Evolutionary conservation across 2,797 vertebrate genomes (phyloP).

Genomic region (Hydrocynus forskahlii): DNA sequence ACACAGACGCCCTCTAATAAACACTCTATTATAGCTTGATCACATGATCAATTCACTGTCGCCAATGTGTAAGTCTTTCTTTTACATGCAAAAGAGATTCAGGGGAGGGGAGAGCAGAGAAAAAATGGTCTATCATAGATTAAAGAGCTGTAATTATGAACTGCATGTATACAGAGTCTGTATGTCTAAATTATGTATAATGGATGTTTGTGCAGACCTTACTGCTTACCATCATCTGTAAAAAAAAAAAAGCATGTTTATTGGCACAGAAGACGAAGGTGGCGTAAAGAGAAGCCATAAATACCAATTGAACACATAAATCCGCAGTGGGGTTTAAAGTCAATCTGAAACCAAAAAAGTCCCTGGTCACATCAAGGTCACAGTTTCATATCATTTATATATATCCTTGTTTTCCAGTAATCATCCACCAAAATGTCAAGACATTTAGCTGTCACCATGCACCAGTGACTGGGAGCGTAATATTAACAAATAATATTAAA

Average conservation of each 20-base stretch:
- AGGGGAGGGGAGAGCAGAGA: background rate
- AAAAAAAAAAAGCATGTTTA: too few relatives aligned
- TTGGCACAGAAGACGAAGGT: background rate
- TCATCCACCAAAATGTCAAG: too few relatives aligned
- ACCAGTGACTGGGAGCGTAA: too few relatives aligned
- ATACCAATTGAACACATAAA: background rate
- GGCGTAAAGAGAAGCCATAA: background rate
- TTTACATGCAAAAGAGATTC: slow-evolving; percentile 26
- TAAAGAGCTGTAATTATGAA: slow-evolving; percentile 2
- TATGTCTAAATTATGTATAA: background rate
- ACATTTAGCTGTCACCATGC: too few relatives aligned
- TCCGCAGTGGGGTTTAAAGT: too few relatives aligned
- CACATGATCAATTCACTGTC: slow-evolving; percentile 42
- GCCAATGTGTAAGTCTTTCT: slow-evolving; percentile 29
- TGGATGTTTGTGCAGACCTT: background rate
- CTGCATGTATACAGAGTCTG: background rate
- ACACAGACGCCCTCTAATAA: slow-evolving; percentile 47
- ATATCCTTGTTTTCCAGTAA: too few relatives aligned
- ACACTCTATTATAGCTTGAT: slow-evolving; percentile 44
- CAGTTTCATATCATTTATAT: too few relatives aligned
- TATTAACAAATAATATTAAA: too few relatives aligned
- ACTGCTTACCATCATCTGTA: slow-evolving; percentile 5
- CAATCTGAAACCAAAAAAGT: too few relatives aligned
- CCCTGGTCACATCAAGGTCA: too few relatives aligned
- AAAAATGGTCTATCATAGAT: background rate